Conservation (phyloP, 2,888 invertebrate species). For the Brachypterus glaber region DNA sequence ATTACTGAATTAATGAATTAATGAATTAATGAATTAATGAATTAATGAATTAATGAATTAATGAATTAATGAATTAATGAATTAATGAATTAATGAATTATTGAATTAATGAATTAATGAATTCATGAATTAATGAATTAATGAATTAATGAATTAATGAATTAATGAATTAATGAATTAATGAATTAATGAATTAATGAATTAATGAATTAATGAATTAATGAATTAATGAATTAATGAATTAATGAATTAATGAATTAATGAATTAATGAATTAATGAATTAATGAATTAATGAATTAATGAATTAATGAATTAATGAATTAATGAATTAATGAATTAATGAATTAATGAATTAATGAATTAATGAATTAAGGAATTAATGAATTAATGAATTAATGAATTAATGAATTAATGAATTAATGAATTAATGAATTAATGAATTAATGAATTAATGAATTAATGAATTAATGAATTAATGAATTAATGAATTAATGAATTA, state of each 20-base stretch:
- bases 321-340: no score
- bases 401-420: no score
- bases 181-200: not conserved
- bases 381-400: no score
- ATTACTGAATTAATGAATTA: not conserved
- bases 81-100: not conserved
- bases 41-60: not conserved
- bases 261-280: not conserved
- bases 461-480: no score
- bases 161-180: not conserved
- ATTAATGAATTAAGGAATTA: no score
- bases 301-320: no score
- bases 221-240: not conserved
- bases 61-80: not conserved
- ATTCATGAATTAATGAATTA: not conserved
- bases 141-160: not conserved
- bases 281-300: not conserved
- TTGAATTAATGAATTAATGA: not conserved
- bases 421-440: no score
- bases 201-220: not conserved
- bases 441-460: no score
- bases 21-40: not conserved
- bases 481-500: no score
- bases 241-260: not conserved
- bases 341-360: no score